These are phyloP conservation scores for Heloderma charlesbogerti DNA, from an alignment of 2,113 vertebrate genomes.

Conservation along the genomic window DNA sequence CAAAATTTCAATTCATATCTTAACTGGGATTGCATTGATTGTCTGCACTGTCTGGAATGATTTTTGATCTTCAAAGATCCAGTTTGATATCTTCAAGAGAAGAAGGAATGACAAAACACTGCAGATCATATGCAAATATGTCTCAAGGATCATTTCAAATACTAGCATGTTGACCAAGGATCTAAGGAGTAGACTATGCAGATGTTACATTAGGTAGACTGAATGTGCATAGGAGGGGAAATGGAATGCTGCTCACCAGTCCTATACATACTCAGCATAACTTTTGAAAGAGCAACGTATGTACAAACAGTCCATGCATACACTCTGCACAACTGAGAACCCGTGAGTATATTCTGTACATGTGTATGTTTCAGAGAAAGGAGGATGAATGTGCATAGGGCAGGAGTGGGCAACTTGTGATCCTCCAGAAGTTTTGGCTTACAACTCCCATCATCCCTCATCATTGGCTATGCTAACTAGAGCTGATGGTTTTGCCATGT, in stretches of 20 bases:
- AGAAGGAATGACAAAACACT: constrained; percentile 34
- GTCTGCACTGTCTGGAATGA: neutral
- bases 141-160: constrained; percentile 36
- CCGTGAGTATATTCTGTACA: neutral
- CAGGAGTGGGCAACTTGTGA: no score
- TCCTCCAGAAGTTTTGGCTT: no score
- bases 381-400: neutral
- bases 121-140: constrained; percentile 21
- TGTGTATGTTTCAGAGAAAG: neutral
- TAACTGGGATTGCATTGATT: neutral
- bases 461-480: no score
- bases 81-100: neutral
- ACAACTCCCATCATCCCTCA: no score
- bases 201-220: neutral
- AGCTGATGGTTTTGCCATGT: no score
- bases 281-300: neutral
- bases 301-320: neutral
- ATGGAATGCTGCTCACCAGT: neutral
- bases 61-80: constrained; percentile 13
- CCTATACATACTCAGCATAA: neutral
- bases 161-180: neutral
- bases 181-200: neutral
- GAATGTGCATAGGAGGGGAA: neutral
- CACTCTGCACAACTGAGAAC: neutral
- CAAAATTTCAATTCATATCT: constrained; percentile 30